phyloP scores from a whole-genome alignment of 2,888 invertebrate species.

The Brachypterus glaber region DNA sequence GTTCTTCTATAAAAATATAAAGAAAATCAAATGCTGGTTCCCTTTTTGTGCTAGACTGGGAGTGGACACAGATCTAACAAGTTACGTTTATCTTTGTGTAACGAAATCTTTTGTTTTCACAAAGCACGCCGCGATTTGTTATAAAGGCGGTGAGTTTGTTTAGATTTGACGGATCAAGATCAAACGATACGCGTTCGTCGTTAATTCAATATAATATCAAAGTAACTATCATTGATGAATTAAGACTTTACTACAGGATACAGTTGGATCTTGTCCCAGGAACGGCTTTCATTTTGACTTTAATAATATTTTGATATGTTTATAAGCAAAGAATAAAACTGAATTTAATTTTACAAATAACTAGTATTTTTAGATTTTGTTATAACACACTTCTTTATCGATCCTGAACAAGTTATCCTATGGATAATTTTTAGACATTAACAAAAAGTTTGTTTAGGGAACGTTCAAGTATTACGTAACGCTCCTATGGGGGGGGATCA shows the following conservation, averaged over 20 bases:
- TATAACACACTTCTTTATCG: slow-evolving; percentile 16
- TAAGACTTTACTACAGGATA: slow-evolving; percentile 40
- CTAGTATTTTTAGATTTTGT: slow-evolving; percentile 2
- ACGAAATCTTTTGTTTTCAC: slow-evolving; percentile 38
- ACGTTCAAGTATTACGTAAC: too few relatives aligned
- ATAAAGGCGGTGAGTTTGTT: slow-evolving; percentile 35
- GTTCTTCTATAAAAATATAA: too few relatives aligned
- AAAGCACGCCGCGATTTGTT: slow-evolving; percentile 33
- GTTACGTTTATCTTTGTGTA: slow-evolving; percentile 28
- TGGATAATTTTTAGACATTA: too few relatives aligned
- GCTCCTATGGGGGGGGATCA: too few relatives aligned
- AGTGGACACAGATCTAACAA: slow-evolving; percentile 17
- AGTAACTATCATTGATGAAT: slow-evolving; percentile 42
- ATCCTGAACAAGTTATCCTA: too few relatives aligned
- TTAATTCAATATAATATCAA: slow-evolving; percentile 42
- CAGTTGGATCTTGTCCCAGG: slow-evolving; percentile 38
- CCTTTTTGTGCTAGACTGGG: slow-evolving; percentile 8
- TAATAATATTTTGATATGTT: slow-evolving; percentile 39
- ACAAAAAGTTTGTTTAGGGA: too few relatives aligned
- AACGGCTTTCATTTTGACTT: slow-evolving; percentile 33
- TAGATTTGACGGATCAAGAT: slow-evolving; percentile 36
- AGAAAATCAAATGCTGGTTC: too few relatives aligned
- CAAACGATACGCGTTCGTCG: slow-evolving; percentile 35
- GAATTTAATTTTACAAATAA: slow-evolving; percentile 1
- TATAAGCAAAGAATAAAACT: slow-evolving; percentile 22